Evolutionary conservation across 2,888 invertebrate species (phyloP), one percentile per base, ranked within the genome.

Genomic region (Xestia sexstrigata): DNA sequence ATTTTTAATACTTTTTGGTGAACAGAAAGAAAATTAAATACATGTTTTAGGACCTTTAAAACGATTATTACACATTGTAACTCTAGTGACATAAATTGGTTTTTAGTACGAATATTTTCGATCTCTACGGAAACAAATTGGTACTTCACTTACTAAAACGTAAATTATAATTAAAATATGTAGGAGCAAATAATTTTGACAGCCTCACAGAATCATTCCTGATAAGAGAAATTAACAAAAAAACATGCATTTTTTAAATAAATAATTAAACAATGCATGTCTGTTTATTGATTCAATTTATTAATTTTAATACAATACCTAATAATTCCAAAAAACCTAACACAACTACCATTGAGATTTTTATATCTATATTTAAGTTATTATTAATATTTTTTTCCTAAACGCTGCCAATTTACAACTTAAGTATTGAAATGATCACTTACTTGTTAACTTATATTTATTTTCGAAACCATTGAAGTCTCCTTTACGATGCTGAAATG

Each of bases 271-370:
- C 49, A 78, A 47, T 71, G 60, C 69, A 80, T 9, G 35, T 70
- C 42, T 67, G n/a, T 30, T 60, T 26, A 30, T 45, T 69, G 42
- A 69, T 9, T 45, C n/a, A 62, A 83, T 80, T 76, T 73, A 75
- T 69, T 71, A 26, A 83, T 75, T 74, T 83, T 79, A 71, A 72
- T 78, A 87, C 76, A 81, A 84, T 83, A 87, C 81, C 87, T 89
- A 91, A 85, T 87, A 90, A 90, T 89, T 89, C 87, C 88, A 74
- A 92, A 91, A 73, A 87, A 83, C 77, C 92, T 92, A 93, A 92
- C 89, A 91, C 88, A 78, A 67, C 93, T 93, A 93, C 92, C 92
- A 92, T 86, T 85, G 93, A 94, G 94, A 94, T 91, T 92, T 93
- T 90, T 90, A 90, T 90, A 90, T 90, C 90, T 90, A 89, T 82